Percentiles rank a stretch among this genome's conserved stretches.
Evolutionary conservation across 2,797 vertebrate species (phyloP).

Genomic region (Rhinoraja longicauda): DNA sequence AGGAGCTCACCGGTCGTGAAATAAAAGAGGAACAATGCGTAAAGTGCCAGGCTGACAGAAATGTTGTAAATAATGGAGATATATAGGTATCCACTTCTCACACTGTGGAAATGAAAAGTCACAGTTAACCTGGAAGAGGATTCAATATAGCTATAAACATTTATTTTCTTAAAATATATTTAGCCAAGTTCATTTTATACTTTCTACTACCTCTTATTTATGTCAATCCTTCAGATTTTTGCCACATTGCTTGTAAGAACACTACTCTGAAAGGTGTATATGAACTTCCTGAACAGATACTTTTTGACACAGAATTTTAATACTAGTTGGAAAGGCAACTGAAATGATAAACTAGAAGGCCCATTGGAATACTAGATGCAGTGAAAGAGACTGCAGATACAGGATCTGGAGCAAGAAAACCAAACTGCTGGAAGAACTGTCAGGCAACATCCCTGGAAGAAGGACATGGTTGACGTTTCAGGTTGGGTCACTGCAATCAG

Average conservation of each 20-base stretch:
- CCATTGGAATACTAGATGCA: no score
- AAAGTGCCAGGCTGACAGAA: slow-evolving; percentile 88
- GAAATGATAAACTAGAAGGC: not conserved
- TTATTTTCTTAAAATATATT: not conserved
- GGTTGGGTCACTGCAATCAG: no score
- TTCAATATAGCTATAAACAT: not conserved
- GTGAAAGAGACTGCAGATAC: no score
- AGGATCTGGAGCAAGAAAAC: no score
- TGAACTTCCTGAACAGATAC: not conserved
- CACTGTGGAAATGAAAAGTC: slow-evolving; percentile 52
- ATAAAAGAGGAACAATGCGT: slow-evolving; percentile 89
- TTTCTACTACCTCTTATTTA: not conserved
- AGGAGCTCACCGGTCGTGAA: slow-evolving; percentile 86
- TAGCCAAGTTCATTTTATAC: not conserved
- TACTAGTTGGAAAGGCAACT: not conserved
- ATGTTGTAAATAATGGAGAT: slow-evolving; percentile 91
- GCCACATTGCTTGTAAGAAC: not conserved
- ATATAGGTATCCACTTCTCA: slow-evolving; percentile 86
- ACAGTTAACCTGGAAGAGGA: not conserved
- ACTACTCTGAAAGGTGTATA: no score
- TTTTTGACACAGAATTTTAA: not conserved
- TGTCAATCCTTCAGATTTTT: not conserved
- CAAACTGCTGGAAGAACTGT: no score
- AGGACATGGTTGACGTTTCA: no score
- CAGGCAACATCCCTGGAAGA: no score